Evolutionary conservation across 1,140 invertebrate genomes (phyloP).

Genomic region (fruit fly (Drosophila melanogaster)): DNA sequence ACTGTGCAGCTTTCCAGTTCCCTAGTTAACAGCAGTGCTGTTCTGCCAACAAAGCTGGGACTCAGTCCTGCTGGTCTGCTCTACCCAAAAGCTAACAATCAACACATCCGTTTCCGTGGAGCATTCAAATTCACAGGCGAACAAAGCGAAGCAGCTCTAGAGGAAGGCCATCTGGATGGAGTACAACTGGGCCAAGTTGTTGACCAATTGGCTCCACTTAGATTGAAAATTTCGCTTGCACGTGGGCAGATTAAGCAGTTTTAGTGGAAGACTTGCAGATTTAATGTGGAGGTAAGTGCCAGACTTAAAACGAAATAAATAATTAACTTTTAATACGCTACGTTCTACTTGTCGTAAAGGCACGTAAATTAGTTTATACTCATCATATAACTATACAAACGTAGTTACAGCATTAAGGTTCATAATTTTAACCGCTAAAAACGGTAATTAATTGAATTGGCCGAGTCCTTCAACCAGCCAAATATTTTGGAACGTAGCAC

Average conservation of each 20-base stretch:
- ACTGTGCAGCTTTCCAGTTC: conserved; percentile 8
- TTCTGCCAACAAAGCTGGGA: conserved; percentile 52
- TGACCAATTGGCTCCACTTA: conserved; percentile 61
- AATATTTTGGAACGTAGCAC: not conserved
- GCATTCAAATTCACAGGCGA: conserved; percentile 51
- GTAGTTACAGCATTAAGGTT: too few relatives aligned
- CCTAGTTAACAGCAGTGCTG: conserved; percentile 36
- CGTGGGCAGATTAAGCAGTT: conserved; percentile 23
- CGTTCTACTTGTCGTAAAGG: too few relatives aligned
- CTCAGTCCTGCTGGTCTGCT: conserved; percentile 25
- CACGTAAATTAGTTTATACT: too few relatives aligned
- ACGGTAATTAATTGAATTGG: not conserved
- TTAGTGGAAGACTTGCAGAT: too few relatives aligned
- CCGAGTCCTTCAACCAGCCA: not conserved
- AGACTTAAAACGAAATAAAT: too few relatives aligned
- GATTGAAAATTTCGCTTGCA: conserved; percentile 36
- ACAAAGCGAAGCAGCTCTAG: conserved; percentile 19
- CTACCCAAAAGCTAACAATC: conserved; percentile 53
- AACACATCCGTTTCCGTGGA: conserved; percentile 69
- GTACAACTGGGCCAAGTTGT: conserved; percentile 50
- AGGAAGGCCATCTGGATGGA: conserved; percentile 30
- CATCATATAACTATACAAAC: too few relatives aligned
- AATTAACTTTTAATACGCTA: too few relatives aligned
- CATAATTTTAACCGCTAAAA: not conserved
- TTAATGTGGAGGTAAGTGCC: too few relatives aligned